These are phyloP conservation scores for Eulemur coronatus DNA, from an alignment of 2,797 vertebrate genomes.

Conservation along the genomic window DNA sequence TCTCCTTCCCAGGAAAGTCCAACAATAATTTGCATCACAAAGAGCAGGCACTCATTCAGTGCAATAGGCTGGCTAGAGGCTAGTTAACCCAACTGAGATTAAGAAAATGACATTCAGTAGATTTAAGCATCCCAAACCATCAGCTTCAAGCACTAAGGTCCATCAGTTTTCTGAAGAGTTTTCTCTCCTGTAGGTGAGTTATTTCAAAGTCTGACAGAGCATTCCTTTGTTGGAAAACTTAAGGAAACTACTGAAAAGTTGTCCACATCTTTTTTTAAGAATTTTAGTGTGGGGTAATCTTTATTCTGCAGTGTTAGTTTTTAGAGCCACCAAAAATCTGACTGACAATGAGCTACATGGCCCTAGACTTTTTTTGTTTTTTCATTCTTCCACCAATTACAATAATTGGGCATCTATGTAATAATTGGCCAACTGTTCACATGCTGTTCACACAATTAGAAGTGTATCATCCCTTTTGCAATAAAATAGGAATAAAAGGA, in stretches of 20 bases:
- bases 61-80: background rate
- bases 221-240: constrained; percentile 11
- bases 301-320: background rate
- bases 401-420: background rate
- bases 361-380: background rate
- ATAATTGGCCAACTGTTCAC: background rate
- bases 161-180: background rate
- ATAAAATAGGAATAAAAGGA: constrained; percentile 4
- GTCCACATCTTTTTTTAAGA: background rate
- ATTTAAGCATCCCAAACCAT: background rate
- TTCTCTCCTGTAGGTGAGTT: background rate
- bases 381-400: background rate
- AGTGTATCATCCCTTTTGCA: background rate
- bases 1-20: background rate
- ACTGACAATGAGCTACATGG: background rate
- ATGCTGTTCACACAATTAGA: background rate
- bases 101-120: background rate
- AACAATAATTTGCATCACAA: background rate
- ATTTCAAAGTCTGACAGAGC: background rate
- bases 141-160: background rate
- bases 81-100: background rate
- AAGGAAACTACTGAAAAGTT: background rate
- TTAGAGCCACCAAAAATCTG: background rate
- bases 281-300: background rate
- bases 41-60: background rate